A percentile compares a stretch with the other conserved stretches of the same genome.
These are phyloP conservation scores for Festucalex cinctus DNA, from an alignment of 2,113 vertebrate species.

Conservation along the genomic window DNA sequence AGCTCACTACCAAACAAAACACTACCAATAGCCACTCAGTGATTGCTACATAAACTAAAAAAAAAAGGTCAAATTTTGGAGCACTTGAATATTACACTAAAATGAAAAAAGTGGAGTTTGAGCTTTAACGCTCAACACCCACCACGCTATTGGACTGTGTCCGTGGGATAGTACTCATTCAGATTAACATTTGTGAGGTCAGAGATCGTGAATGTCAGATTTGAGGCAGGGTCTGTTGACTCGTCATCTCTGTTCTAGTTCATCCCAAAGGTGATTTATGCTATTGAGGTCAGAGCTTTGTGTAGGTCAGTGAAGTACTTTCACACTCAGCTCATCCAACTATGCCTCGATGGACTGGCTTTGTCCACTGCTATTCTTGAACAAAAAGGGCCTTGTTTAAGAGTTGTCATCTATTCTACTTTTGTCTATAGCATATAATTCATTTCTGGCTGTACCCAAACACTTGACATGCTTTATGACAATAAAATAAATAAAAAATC, in stretches of 20 bases:
- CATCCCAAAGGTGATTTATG: not conserved
- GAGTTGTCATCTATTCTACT: not conserved
- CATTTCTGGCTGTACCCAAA: not conserved
- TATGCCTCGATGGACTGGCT: not conserved
- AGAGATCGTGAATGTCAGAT: not conserved
- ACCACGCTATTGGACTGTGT: not conserved
- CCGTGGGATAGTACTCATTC: not conserved
- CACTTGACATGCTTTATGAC: not conserved
- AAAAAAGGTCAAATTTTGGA: not conserved
- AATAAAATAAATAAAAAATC: not conserved
- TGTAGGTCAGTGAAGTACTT: not conserved
- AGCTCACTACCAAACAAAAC: not conserved
- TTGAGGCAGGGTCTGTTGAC: not conserved
- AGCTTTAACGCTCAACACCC: not conserved
- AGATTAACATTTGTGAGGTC: not conserved
- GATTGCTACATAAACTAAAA: not conserved
- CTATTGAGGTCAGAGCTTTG: constrained; percentile 3
- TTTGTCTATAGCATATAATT: not conserved
- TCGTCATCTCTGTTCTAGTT: not conserved
- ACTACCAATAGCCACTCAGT: not conserved
- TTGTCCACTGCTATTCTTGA: not conserved
- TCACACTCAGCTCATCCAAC: not conserved
- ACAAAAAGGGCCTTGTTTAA: not conserved
- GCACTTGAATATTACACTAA: not conserved
- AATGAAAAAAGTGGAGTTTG: not conserved